Base-by-base conservation (phyloP, 2,888 invertebrate genomes). In the Synanthedon myopaeformis region DNA sequence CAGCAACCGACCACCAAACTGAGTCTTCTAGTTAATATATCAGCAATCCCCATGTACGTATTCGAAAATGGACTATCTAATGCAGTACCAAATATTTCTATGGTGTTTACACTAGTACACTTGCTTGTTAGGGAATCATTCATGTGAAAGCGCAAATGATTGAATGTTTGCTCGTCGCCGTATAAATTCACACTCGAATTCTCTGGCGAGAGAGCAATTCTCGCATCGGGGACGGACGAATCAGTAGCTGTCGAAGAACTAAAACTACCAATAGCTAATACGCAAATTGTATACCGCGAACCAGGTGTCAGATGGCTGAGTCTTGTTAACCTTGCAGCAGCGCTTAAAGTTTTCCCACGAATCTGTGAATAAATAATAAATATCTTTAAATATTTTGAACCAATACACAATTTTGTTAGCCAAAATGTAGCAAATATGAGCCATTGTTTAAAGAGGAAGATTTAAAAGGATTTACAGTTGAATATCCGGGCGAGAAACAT, bases 1-100 rank as follows among this genome's bases (percentile, higher is more conserved):
- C 94, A 94, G 73, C 94, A 93, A 53, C 96, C 96, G 54, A 96
- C 93, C 64, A 96, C 94, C 60, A 96, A 90, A 41, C 96, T 95
- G 55, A 96, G 88, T 61, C 96, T 90, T 56, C 95, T 89, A 4
- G 94, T 94, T 45, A 96, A 86, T 68, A 96, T 92, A 57, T 93
- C 94, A 61, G 92, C 91, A 50, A 93, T 91, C 49, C 90, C 90
- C 77, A 92, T 90, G 23, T 92, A 92, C 19, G 92, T 91, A 66
- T 91, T 91, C 13, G 91, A 90, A 57, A 86, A 85, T 23, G 84
- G 85, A 61, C 85, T 82, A 56, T 86, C 85, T 58, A 91, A 70
- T 17, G 90, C 89, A 51, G 91, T 90, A 55, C 92, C 91, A 49
- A 93, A 92, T 19, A 92, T 90, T 69, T 92, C 93, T 54, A 94